These are phyloP conservation scores for Cavia aperea DNA, from an alignment of 2,113 vertebrate species.

Conservation along the genomic window DNA sequence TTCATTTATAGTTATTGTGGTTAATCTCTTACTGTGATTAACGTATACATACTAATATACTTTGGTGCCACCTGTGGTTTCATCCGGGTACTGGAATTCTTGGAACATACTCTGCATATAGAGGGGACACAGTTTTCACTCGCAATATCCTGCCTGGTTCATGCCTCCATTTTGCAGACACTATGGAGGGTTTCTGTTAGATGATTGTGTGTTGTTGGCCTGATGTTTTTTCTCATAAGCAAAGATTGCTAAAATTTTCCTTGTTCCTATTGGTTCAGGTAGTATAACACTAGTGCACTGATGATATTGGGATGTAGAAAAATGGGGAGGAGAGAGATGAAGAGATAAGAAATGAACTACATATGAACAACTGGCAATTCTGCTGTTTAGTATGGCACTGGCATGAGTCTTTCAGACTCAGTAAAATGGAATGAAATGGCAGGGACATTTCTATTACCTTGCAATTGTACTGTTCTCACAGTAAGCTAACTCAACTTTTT, in stretches of 20 bases:
- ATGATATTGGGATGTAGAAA: background rate
- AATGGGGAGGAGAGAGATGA: background rate
- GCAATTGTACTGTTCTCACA: background rate
- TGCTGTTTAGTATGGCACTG: background rate
- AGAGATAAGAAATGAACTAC: background rate
- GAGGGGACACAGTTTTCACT: background rate
- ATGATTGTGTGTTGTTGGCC: background rate
- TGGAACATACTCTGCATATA: background rate
- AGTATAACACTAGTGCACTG: background rate
- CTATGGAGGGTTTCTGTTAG: background rate
- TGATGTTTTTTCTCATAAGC: background rate
- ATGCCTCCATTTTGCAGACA: background rate
- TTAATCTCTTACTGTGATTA: background rate
- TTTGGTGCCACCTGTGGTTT: background rate
- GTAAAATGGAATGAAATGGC: background rate
- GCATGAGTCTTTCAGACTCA: background rate
- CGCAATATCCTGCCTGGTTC: background rate
- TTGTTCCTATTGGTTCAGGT: background rate
- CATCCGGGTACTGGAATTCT: background rate
- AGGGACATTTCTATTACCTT: background rate
- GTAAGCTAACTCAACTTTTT: background rate
- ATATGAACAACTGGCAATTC: background rate
- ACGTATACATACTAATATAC: background rate
- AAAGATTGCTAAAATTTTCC: background rate
- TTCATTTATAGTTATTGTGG: too few species aligned